Evolutionary conservation across 2,888 invertebrate species (phyloP), one percentile per base, ranked within the genome.

Genomic region (Nesidiocoris tenuis): DNA sequence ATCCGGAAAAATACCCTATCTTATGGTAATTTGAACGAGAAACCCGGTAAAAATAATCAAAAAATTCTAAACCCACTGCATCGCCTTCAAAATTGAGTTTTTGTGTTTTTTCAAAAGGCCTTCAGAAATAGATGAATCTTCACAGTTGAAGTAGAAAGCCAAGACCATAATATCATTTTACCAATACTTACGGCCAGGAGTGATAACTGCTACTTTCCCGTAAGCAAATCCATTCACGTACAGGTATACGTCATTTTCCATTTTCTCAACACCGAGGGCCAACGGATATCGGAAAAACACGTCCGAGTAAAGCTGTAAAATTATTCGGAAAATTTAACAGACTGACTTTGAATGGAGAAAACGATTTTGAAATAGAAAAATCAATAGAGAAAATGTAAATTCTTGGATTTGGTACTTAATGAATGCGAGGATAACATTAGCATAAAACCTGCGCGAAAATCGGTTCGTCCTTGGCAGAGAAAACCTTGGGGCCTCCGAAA

Each of bases 121-220:
- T n/a, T n/a, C n/a, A n/a, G n/a, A n/a, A n/a, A n/a, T n/a, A n/a
- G n/a, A n/a, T n/a, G n/a, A n/a, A n/a, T n/a, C n/a, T n/a, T n/a
- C n/a, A n/a, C n/a, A n/a, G n/a, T n/a, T n/a, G n/a, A n/a, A n/a
- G n/a, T n/a, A n/a, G n/a, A n/a, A n/a, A n/a, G n/a, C 1, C 61
- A 18, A 22, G 3, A 22, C 5, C 9, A 7, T n/a, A 9, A 22
- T 22, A n/a, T n/a, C 19, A 70, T n/a, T 59, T 18, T 5, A 3
- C n/a, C 59, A n/a, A 70, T 57, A 59, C 70, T 70, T 25, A 70
- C 70, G 57, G 17, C 57, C 18, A 24, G 56, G 56, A n/a, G n/a
- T n/a, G n/a, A 70, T 17, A 23, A 70, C 5, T 56, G 56, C 56
- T 16, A 59, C 1, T 2, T 25, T 24, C 9, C 57, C 25, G 18